Percentiles rank a stretch among this genome's conserved stretches.
phyloP scores from a whole-genome alignment of 1,140 invertebrate genomes.

The Cydia amplana region DNA sequence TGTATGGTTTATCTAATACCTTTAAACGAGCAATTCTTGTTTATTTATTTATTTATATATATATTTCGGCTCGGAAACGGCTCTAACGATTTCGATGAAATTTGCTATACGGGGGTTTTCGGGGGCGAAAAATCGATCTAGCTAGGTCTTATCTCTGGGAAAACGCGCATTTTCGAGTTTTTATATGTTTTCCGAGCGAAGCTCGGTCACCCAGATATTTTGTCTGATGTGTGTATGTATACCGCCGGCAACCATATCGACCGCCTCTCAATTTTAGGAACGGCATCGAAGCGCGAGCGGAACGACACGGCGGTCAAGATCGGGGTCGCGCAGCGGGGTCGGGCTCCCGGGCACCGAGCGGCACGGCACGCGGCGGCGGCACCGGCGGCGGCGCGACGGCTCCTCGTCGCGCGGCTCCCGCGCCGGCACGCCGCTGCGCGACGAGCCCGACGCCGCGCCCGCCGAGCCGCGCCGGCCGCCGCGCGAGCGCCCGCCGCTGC shows the following conservation, averaged over 20 bases:
- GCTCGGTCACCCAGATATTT: no score
- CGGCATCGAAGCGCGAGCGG: conserved; percentile 61
- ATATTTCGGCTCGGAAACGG: no score
- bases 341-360: conserved; percentile 57
- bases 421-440: conserved; percentile 90
- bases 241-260: background rate
- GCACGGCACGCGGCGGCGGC: conserved; percentile 52
- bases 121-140: no score
- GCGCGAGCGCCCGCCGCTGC: conserved; percentile 81
- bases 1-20: background rate
- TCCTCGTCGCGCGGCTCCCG: conserved; percentile 81
- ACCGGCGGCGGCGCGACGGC: conserved; percentile 58
- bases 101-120: no score
- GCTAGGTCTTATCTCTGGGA: no score
- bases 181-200: no score
- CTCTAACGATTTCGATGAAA: no score
- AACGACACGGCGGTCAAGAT: conserved; percentile 52
- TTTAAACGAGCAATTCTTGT: no score
- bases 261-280: conserved; percentile 50
- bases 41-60: no score
- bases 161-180: no score
- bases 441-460: conserved; percentile 89
- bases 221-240: background rate
- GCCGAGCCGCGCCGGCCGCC: conserved; percentile 84
- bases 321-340: conserved; percentile 60